Conservation (phyloP, 2,113 vertebrate genomes). For the Sinocyclocheilus anshuiensis region DNA sequence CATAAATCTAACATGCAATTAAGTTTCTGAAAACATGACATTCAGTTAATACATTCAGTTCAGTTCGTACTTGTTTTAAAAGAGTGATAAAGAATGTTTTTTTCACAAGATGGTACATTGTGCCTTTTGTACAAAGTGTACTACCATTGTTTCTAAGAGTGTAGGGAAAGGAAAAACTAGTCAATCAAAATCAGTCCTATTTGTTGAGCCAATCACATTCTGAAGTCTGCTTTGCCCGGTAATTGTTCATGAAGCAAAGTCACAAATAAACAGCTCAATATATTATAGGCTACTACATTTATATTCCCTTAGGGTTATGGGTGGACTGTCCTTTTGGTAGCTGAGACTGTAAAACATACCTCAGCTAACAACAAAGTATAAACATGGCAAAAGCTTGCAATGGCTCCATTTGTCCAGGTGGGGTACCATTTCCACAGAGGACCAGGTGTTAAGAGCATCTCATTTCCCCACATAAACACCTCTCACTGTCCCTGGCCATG, state of each 20-base stretch:
- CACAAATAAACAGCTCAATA: background rate
- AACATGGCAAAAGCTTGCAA: conserved; percentile 34
- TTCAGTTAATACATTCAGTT: no score
- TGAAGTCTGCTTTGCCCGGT: background rate
- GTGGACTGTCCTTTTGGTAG: background rate
- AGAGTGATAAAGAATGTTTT: no score
- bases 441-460: conserved; percentile 71
- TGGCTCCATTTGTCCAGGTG: conserved; percentile 38
- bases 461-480: conserved; percentile 74
- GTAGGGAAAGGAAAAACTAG: background rate
- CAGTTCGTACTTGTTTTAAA: no score
- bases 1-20: no score
- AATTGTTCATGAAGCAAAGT: background rate
- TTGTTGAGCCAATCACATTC: background rate
- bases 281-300: background rate
- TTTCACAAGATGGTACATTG: background rate
- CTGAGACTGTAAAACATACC: background rate
- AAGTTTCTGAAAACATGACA: no score
- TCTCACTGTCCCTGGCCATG: conserved; percentile 65
- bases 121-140: background rate
- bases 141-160: background rate
- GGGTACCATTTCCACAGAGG: conserved; percentile 62
- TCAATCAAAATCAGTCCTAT: background rate
- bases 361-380: conserved; percentile 25
- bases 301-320: background rate